A percentile compares a stretch with the other conserved stretches of the same genome.
Conservation (phyloP, 2,888 invertebrate species). For the Unio pictorum region DNA sequence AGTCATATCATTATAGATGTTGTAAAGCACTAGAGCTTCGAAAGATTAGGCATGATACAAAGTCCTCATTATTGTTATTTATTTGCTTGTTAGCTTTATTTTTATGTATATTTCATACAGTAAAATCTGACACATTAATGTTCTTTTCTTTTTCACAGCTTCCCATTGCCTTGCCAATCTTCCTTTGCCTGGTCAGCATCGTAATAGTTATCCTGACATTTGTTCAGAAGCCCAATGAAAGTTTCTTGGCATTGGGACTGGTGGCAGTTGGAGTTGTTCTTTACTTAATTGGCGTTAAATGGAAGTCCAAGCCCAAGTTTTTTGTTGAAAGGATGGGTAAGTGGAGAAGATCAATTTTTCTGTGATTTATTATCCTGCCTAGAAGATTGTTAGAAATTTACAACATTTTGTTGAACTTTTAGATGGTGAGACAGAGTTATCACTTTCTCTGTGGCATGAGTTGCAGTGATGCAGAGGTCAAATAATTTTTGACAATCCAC, state of each 20-base stretch:
- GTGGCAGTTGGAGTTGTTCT: slow-evolving; percentile 82
- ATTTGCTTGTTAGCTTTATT: background rate
- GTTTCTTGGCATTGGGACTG: slow-evolving; percentile 76
- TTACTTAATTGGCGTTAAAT: slow-evolving; percentile 56
- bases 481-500: no score
- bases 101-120: background rate
- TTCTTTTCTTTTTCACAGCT: slow-evolving; percentile 75
- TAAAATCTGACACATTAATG: background rate
- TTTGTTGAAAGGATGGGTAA: slow-evolving; percentile 60
- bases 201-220: slow-evolving; percentile 91
- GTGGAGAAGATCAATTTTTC: slow-evolving; percentile 8
- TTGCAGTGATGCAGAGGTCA: no score
- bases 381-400: background rate
- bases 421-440: background rate
- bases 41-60: no score
- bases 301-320: slow-evolving; percentile 57
- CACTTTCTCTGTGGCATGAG: background rate
- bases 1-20: no score
- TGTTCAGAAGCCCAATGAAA: slow-evolving; percentile 83
- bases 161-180: slow-evolving; percentile 83
- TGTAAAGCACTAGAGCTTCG: no score
- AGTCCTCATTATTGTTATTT: no score
- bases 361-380: background rate
- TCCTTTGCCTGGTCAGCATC: slow-evolving; percentile 87
- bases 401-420: background rate